Evolutionary conservation across 2,888 invertebrate genomes (phyloP).

Genomic region (Diaphora mendica): DNA sequence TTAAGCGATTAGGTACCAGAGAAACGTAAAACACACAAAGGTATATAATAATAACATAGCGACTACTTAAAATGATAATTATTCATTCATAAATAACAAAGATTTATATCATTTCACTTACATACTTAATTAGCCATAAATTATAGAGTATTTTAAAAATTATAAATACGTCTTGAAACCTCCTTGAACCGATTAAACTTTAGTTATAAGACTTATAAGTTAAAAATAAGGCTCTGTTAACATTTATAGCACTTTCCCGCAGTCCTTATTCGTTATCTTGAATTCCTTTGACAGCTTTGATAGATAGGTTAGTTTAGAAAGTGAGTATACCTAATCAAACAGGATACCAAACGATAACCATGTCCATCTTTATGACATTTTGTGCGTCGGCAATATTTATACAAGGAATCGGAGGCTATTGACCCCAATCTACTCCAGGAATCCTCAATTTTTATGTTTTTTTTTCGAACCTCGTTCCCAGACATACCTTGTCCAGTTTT

Average conservation of each 20-base stretch:
- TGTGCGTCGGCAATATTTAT: constrained; percentile 54
- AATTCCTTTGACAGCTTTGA: constrained; percentile 76
- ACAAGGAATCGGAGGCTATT: constrained; percentile 58
- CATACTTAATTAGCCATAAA: constrained; percentile 35
- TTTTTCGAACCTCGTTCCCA: constrained; percentile 25
- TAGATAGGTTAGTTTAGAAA: constrained; percentile 78
- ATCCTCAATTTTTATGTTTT: constrained; percentile 34
- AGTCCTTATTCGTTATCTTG: constrained; percentile 69
- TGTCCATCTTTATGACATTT: constrained; percentile 68
- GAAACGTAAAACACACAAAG: constrained; percentile 13
- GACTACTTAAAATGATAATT: constrained; percentile 18
- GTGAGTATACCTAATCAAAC: constrained; percentile 70
- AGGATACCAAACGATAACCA: constrained; percentile 80
- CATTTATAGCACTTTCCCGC: constrained; percentile 48
- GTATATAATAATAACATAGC: constrained; percentile 18
- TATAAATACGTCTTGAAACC: constrained; percentile 2
- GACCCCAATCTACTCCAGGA: constrained; percentile 51
- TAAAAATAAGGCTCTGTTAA: constrained; percentile 9
- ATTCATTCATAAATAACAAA: constrained; percentile 36
- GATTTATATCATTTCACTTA: constrained; percentile 37
- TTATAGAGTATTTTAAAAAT: constrained; percentile 19
- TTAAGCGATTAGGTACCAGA: neutral
- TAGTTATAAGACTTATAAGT: neutral
- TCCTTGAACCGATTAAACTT: neutral
- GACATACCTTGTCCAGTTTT: constrained; percentile 24